Conservation (phyloP, 2,797 vertebrate genomes). For the Enteromius thamalakanensis region DNA sequence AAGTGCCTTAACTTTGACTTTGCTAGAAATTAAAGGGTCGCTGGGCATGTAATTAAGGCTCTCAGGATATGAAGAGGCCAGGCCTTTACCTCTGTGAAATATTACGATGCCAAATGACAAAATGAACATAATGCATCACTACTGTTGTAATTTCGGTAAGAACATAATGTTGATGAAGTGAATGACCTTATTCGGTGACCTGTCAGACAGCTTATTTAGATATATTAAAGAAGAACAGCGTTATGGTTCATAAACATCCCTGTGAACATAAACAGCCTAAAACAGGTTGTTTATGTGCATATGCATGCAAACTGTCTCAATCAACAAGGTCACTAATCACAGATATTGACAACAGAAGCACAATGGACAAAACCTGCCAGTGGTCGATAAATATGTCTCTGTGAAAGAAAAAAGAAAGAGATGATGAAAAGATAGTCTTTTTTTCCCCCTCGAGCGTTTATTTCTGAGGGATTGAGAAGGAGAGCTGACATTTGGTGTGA, state of each 20-base stretch:
- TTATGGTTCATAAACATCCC: slow-evolving; percentile 34
- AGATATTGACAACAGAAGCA: neutral
- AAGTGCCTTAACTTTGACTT: slow-evolving; percentile 41
- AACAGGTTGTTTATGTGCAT: slow-evolving; percentile 14
- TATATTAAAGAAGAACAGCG: slow-evolving; percentile 33
- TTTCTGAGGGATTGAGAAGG: slow-evolving; percentile 39
- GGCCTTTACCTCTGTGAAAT: slow-evolving; percentile 42
- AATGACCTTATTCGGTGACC: neutral
- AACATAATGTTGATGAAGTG: slow-evolving; percentile 45
- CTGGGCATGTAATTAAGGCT: slow-evolving; percentile 44
- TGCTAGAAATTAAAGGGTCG: slow-evolving; percentile 43
- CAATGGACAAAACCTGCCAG: slow-evolving; percentile 21
- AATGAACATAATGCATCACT: slow-evolving; percentile 46
- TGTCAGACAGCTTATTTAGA: slow-evolving; percentile 26
- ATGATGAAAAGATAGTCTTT: slow-evolving; percentile 19
- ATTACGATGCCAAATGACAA: slow-evolving; percentile 42
- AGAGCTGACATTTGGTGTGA: slow-evolving; percentile 53
- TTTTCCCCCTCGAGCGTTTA: slow-evolving; percentile 36
- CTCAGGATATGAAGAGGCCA: slow-evolving; percentile 1
- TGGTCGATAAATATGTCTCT: neutral
- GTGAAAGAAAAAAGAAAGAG: neutral
- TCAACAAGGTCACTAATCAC: slow-evolving; percentile 1
- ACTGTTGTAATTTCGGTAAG: slow-evolving; percentile 27
- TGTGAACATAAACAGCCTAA: slow-evolving; percentile 20
- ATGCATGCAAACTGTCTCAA: neutral